These are phyloP conservation scores for Pseudomyrmex gracilis DNA, from an alignment of 1,140 invertebrate species.

Conservation along the genomic window DNA sequence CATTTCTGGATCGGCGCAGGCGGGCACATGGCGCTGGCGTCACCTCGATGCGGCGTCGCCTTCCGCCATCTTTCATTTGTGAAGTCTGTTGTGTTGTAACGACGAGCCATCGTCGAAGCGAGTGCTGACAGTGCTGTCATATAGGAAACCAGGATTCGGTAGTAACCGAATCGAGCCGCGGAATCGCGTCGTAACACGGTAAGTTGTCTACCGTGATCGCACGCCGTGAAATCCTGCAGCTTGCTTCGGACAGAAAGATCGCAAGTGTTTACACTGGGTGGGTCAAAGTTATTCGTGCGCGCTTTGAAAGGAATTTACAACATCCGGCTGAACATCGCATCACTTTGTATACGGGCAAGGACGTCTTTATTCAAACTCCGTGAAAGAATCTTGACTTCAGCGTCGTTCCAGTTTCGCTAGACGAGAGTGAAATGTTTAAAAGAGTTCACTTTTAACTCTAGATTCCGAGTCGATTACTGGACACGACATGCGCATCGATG, in stretches of 20 bases:
- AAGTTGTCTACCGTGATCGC: constrained; percentile 53
- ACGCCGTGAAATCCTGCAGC: constrained; percentile 25
- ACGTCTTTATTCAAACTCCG: too few relatives aligned
- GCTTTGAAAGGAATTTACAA: too few relatives aligned
- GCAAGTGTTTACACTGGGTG: constrained; percentile 78
- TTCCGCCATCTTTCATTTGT: constrained; percentile 76
- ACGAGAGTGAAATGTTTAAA: background rate
- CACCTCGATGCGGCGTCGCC: constrained; percentile 68
- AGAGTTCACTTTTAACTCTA: background rate
- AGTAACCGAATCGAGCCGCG: constrained; percentile 24
- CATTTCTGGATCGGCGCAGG: constrained; percentile 16
- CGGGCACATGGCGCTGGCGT: constrained; percentile 65
- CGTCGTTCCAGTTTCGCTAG: background rate
- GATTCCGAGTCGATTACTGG: constrained; percentile 18
- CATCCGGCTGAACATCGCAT: too few relatives aligned
- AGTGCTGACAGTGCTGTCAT: background rate
- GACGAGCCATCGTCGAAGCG: constrained; percentile 43
- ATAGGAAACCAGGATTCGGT: too few relatives aligned
- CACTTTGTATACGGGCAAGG: too few relatives aligned
- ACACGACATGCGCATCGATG: constrained; percentile 37
- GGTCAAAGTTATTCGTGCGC: constrained; percentile 72
- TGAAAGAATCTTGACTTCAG: background rate
- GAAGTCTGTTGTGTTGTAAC: constrained; percentile 28
- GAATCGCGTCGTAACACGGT: constrained; percentile 61
- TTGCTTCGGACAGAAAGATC: constrained; percentile 21